Evolutionary conservation across 2,888 invertebrate species (phyloP).

Genomic region (Cryptocephalus primarius): DNA sequence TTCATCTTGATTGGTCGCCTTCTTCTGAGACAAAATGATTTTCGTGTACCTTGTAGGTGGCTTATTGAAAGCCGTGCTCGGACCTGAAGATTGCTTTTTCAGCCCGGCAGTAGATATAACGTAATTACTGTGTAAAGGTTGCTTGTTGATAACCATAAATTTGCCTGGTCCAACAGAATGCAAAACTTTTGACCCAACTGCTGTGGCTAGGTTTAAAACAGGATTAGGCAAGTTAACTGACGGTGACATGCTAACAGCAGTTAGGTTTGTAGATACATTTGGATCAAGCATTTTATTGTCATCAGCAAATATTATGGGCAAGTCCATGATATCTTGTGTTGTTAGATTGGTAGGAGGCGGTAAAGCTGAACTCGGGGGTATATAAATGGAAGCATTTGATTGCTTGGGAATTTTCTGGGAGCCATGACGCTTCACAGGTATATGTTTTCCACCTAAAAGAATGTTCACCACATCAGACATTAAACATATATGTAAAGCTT

Average conservation of each 20-base stretch:
- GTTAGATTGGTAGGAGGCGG: constrained; percentile 39
- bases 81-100: constrained; percentile 6
- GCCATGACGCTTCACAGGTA: no score
- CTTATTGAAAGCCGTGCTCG: constrained; percentile 6
- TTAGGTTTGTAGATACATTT: constrained; percentile 11
- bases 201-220: not conserved
- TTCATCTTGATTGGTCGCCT: not conserved
- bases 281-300: constrained; percentile 35
- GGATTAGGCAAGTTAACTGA: not conserved
- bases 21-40: constrained; percentile 42
- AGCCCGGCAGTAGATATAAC: constrained; percentile 15
- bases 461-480: no score
- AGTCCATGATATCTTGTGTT: constrained; percentile 47
- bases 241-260: constrained; percentile 2
- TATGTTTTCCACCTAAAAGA: no score
- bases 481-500: not conserved
- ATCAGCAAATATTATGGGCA: constrained; percentile 57
- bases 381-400: not conserved
- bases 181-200: not conserved
- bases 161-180: constrained; percentile 9
- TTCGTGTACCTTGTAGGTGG: constrained; percentile 35
- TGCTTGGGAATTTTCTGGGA: not conserved
- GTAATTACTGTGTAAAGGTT: constrained; percentile 11
- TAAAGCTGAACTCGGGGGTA: constrained; percentile 12
- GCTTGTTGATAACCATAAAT: constrained; percentile 21